phyloP scores from a whole-genome alignment of 53 echinoderm and acorn worm genomes.

The Paracentrotus lividus region DNA sequence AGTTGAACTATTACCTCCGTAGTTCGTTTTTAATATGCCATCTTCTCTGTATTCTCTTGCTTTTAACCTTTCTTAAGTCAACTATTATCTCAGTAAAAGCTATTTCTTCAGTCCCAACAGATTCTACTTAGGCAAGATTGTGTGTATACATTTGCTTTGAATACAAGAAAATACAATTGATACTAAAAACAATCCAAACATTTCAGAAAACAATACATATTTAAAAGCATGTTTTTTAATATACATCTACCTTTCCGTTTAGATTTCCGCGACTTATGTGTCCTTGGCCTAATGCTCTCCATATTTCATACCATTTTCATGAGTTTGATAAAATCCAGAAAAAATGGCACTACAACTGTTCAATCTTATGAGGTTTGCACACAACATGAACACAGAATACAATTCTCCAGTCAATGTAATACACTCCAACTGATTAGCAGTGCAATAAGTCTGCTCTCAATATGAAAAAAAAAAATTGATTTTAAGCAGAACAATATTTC shows the following conservation, averaged over 20 bases:
- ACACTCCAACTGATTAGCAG: neutral
- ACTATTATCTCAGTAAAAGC: too few species aligned
- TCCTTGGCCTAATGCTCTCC: conserved; percentile 1
- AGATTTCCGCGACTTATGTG: neutral
- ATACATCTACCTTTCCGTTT: conserved; percentile 23
- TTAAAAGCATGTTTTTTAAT: neutral
- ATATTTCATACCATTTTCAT: neutral
- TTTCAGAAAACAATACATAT: too few species aligned
- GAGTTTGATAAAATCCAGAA: neutral
- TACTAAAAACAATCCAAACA: too few species aligned
- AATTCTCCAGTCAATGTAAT: neutral
- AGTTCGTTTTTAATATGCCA: too few species aligned
- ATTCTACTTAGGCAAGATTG: too few species aligned
- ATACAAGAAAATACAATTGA: too few species aligned
- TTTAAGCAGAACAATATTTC: neutral
- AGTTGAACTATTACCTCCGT: too few species aligned
- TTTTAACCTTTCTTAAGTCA: too few species aligned
- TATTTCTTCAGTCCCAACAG: too few species aligned
- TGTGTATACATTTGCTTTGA: too few species aligned
- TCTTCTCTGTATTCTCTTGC: too few species aligned
- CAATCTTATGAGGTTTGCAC: neutral
- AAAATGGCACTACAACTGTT: neutral
- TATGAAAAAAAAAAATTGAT: neutral
- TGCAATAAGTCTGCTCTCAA: neutral
- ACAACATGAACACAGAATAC: neutral